phyloP scores from a whole-genome alignment of 2,797 vertebrate genomes.

The Heliangelus exortis region DNA sequence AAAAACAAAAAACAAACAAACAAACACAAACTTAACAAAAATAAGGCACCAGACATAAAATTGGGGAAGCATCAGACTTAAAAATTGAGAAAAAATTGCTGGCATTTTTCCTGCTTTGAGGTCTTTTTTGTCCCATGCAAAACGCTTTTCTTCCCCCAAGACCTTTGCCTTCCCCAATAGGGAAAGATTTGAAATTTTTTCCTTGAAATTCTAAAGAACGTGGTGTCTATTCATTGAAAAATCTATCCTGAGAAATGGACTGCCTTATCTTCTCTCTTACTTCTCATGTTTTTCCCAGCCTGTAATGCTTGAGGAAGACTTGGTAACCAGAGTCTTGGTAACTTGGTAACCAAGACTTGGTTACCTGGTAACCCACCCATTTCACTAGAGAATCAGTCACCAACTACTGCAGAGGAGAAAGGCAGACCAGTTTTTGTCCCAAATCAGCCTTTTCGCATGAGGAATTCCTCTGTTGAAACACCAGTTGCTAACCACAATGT shows the following conservation, averaged over 20 bases:
- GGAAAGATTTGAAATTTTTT: neutral
- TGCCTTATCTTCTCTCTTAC: neutral
- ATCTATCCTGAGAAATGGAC: neutral
- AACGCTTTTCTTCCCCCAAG: neutral
- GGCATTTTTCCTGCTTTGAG: neutral
- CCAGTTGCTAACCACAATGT: fast-evolving
- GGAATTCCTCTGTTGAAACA: neutral
- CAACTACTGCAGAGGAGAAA: neutral
- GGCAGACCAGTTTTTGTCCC: neutral
- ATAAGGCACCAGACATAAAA: neutral
- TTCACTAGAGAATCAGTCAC: neutral
- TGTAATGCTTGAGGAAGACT: neutral
- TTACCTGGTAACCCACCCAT: too few relatives aligned
- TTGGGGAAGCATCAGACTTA: too few relatives aligned
- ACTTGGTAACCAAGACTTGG: too few relatives aligned
- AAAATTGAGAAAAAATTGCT: neutral
- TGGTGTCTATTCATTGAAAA: neutral
- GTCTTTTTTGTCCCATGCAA: neutral
- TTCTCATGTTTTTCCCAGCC: neutral
- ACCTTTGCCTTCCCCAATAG: neutral
- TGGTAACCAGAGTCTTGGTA: neutral
- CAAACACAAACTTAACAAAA: neutral
- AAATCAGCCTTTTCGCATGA: neutral
- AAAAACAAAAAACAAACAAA: neutral
- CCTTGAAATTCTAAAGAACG: neutral